These are phyloP conservation scores for Prunella himalayana DNA, from an alignment of 2,113 vertebrate genomes.

Conservation along the genomic window DNA sequence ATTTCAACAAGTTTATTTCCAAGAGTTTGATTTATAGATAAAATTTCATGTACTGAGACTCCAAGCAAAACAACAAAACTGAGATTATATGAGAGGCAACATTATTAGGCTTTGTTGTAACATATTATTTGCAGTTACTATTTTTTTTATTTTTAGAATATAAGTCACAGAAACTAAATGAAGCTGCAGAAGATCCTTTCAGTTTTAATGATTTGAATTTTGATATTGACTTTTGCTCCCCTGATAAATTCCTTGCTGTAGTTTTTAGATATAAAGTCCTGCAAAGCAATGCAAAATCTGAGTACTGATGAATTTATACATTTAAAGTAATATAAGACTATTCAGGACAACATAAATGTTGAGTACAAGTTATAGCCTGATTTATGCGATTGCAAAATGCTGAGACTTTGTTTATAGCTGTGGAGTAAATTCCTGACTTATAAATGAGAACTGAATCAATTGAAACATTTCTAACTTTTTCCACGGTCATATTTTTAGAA, in stretches of 20 bases:
- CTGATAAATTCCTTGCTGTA: neutral
- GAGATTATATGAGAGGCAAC: neutral
- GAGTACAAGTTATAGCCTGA: neutral
- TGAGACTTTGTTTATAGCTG: neutral
- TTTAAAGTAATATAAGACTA: neutral
- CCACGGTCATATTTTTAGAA: slow-evolving; percentile 5
- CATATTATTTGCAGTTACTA: neutral
- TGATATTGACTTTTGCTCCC: neutral
- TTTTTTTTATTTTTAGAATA: neutral
- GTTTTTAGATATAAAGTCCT: neutral
- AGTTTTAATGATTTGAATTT: neutral
- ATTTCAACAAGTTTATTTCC: slow-evolving; percentile 56
- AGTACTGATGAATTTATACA: neutral
- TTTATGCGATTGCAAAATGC: neutral
- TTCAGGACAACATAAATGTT: neutral
- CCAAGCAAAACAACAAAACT: slow-evolving; percentile 45
- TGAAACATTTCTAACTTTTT: slow-evolving; percentile 16
- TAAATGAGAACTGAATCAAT: neutral
- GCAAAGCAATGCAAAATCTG: neutral
- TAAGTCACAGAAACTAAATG: neutral
- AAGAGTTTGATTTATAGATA: slow-evolving; percentile 51
- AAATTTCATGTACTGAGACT: neutral
- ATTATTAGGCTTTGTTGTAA: neutral
- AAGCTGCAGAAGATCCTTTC: neutral
- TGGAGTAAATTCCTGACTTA: slow-evolving; percentile 14